phyloP scores from a whole-genome alignment of 2,888 invertebrate species.

The Cheilosia urbana region DNA sequence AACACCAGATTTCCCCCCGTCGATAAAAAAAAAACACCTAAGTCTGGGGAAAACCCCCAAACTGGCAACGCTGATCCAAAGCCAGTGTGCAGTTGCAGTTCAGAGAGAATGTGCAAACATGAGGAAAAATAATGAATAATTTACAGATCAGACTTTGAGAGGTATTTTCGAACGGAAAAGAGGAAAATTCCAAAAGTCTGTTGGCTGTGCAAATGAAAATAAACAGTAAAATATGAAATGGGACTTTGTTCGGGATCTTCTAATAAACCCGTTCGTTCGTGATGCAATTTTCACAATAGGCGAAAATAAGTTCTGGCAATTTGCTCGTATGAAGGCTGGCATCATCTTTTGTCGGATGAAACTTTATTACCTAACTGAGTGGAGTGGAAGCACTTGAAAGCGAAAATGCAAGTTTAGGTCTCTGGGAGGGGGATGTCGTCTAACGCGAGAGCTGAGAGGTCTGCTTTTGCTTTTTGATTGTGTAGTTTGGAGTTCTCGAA shows the following conservation, averaged over 20 bases:
- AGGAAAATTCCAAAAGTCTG: not conserved
- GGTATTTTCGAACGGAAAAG: not conserved
- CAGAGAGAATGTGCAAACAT: not conserved
- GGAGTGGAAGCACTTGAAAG: not conserved
- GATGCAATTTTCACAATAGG: slow-evolving; percentile 4
- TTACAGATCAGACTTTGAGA: not conserved
- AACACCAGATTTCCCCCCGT: no score
- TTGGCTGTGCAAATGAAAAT: not conserved
- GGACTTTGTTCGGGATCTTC: not conserved
- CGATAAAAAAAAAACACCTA: no score
- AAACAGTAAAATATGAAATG: not conserved
- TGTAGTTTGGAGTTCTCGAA: no score
- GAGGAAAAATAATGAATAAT: slow-evolving; percentile 2
- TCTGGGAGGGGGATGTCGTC: not conserved
- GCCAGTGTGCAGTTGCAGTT: not conserved
- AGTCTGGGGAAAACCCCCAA: no score
- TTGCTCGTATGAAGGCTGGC: not conserved
- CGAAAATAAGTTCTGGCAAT: not conserved
- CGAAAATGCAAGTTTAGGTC: not conserved
- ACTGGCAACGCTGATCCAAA: no score
- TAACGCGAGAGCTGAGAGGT: not conserved
- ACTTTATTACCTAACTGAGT: not conserved
- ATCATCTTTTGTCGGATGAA: not conserved
- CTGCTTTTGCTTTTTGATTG: not conserved
- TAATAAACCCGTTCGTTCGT: not conserved